Percentiles rank a stretch among this genome's conserved stretches.
Conservation (phyloP, 2,888 invertebrate genomes). For the Venustoraphidia nigricollis region DNA sequence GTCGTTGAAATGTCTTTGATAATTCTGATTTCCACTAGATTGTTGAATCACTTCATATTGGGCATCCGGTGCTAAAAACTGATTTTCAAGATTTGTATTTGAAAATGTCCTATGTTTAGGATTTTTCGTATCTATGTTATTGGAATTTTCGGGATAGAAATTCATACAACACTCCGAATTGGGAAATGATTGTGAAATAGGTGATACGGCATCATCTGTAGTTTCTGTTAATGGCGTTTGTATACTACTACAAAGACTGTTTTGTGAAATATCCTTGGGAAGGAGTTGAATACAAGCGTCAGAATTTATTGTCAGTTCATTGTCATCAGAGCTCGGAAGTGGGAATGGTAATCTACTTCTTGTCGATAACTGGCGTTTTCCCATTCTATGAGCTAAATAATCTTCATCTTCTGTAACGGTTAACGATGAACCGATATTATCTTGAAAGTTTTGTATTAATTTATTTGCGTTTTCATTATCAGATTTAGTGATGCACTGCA, state of each 20-base stretch:
- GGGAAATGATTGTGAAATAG: conserved; percentile 16
- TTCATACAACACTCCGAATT: conserved; percentile 18
- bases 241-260: conserved; percentile 23
- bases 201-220: conserved; percentile 25
- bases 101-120: conserved; percentile 16
- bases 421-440: conserved; percentile 18
- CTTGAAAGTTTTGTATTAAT: conserved; percentile 20
- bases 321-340: conserved; percentile 26
- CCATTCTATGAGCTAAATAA: conserved; percentile 38
- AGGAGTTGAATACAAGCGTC: conserved; percentile 5
- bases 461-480: conserved; percentile 19
- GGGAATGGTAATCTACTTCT: conserved; percentile 41
- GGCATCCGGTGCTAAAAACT: conserved; percentile 41
- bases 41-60: conserved; percentile 45
- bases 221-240: conserved; percentile 28
- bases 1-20: not conserved
- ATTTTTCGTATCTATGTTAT: conserved; percentile 12
- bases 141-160: conserved; percentile 20
- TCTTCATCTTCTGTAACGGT: conserved; percentile 33
- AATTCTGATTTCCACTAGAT: conserved; percentile 7
- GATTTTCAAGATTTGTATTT: conserved; percentile 15
- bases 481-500: conserved; percentile 25
- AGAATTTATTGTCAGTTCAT: conserved; percentile 1
- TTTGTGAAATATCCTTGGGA: conserved; percentile 24
- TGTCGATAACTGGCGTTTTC: conserved; percentile 39